Evolutionary conservation across 35 echinoderm and acorn worm genomes (phyloP).

Genomic region (Anneissia japonica): DNA sequence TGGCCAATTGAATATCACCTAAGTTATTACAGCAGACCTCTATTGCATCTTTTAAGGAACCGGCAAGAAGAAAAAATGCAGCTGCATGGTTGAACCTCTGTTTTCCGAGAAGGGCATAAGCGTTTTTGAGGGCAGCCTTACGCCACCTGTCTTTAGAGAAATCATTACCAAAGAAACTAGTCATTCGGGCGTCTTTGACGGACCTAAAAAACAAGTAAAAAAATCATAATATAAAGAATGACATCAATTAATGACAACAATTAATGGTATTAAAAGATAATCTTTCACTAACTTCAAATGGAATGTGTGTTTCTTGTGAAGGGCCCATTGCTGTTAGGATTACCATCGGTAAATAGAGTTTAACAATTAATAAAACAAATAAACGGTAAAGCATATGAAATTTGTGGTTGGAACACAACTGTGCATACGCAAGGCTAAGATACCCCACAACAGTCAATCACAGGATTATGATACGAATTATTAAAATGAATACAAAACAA

Average conservation of each 20-base stretch:
- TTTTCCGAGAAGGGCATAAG: slow-evolving; percentile 75
- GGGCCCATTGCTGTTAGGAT: too few species aligned
- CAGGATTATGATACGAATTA: too few species aligned
- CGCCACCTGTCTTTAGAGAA: slow-evolving; percentile 90
- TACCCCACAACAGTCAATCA: too few species aligned
- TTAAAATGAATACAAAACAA: too few species aligned
- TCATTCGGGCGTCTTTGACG: slow-evolving; percentile 69
- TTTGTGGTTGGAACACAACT: too few species aligned
- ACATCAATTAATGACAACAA: neutral
- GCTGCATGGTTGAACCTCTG: slow-evolving; percentile 97
- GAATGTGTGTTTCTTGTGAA: too few species aligned
- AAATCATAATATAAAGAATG: neutral
- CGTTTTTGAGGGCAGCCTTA: slow-evolving; percentile 95
- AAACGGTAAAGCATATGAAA: too few species aligned
- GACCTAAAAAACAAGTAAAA: slow-evolving; percentile 42
- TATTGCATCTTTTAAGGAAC: slow-evolving; percentile 83
- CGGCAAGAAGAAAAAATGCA: slow-evolving; percentile 93
- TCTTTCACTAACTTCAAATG: too few species aligned
- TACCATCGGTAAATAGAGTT: too few species aligned
- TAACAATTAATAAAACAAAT: too few species aligned
- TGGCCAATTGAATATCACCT: slow-evolving; percentile 80
- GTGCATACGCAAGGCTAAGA: too few species aligned
- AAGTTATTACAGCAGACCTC: slow-evolving; percentile 88
- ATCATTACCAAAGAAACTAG: slow-evolving; percentile 79
- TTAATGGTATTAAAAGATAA: too few species aligned